phyloP scores from a whole-genome alignment of 1,140 invertebrate genomes.

The Conopomorpha cramerella region DNA sequence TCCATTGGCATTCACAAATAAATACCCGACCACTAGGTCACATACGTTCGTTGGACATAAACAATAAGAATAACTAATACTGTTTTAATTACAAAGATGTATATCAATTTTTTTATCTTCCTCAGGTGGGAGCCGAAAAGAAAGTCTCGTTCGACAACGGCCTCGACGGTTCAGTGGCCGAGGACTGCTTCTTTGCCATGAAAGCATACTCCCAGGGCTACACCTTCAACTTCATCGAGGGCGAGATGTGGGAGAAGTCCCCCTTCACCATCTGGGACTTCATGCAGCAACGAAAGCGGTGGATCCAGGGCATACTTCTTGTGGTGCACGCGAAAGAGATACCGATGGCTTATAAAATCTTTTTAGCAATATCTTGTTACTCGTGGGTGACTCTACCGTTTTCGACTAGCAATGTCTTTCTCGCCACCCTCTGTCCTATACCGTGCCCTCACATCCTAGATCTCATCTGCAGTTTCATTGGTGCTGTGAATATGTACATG shows the following conservation, averaged over 20 bases:
- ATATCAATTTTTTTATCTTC: conserved; percentile 12
- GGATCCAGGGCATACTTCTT: conserved; percentile 94
- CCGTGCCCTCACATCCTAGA: conserved; percentile 83
- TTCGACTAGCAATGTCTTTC: conserved; percentile 85
- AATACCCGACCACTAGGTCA: too few relatives aligned
- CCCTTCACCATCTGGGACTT: conserved; percentile 95
- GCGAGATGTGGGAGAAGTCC: conserved; percentile 98
- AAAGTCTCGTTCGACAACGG: conserved; percentile 95
- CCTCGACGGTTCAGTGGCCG: conserved; percentile 93
- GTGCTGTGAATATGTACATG: conserved; percentile 93
- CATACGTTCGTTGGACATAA: too few relatives aligned
- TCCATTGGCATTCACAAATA: too few relatives aligned
- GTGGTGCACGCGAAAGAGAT: conserved; percentile 91
- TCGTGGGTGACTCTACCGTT: conserved; percentile 95
- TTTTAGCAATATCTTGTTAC: conserved; percentile 88
- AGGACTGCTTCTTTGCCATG: conserved; percentile 97
- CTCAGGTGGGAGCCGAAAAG: conserved; percentile 84
- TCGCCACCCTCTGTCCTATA: conserved; percentile 85
- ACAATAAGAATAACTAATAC: neutral
- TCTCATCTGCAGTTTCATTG: conserved; percentile 86
- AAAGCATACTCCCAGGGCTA: conserved; percentile 84
- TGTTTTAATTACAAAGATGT: conserved; percentile 2
- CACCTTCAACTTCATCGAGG: conserved; percentile 91
- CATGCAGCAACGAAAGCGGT: conserved; percentile 93
- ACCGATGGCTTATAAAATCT: conserved; percentile 79